A percentile compares a stretch with the other conserved stretches of the same genome.
phyloP scores from a whole-genome alignment of 2,113 vertebrate genomes.

The Aphelocoma coerulescens region DNA sequence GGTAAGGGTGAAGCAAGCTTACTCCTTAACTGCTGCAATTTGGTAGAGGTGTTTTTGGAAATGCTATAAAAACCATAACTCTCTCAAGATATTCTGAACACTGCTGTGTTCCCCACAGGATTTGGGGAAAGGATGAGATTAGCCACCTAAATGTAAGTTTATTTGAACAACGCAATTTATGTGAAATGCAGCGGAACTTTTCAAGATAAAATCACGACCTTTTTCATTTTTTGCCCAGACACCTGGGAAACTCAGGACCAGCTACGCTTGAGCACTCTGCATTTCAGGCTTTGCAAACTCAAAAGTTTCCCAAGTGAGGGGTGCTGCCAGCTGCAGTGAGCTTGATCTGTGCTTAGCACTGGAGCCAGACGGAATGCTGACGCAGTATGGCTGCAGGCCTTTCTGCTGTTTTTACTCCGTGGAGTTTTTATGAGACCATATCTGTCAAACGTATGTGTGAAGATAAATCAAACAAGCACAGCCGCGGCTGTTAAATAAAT shows the following conservation, averaged over 20 bases:
- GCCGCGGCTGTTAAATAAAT: constrained; percentile 44
- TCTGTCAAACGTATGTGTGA: constrained; percentile 65
- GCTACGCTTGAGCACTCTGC: not conserved
- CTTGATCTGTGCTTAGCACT: not conserved
- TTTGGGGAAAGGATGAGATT: not conserved
- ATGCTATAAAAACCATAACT: not conserved
- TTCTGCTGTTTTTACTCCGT: constrained; percentile 60
- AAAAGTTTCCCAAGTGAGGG: not conserved
- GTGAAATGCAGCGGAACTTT: not conserved
- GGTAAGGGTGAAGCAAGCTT: not conserved
- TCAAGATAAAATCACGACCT: not conserved
- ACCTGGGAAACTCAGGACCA: not conserved
- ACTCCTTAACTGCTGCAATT: not conserved
- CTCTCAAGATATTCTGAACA: not conserved
- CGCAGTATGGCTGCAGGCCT: constrained; percentile 48
- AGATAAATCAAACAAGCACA: constrained; percentile 63
- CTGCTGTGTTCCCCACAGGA: not conserved
- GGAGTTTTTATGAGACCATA: constrained; percentile 69
- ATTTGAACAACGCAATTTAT: not conserved
- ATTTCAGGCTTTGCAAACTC: not conserved
- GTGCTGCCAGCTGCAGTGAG: not conserved
- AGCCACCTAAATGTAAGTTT: not conserved
- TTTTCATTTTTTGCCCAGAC: not conserved
- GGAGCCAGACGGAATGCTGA: constrained; percentile 18
- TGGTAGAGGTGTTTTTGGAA: not conserved